phyloP scores from a whole-genome alignment of 2,113 vertebrate genomes.

The Pelmatolapia mariae region DNA sequence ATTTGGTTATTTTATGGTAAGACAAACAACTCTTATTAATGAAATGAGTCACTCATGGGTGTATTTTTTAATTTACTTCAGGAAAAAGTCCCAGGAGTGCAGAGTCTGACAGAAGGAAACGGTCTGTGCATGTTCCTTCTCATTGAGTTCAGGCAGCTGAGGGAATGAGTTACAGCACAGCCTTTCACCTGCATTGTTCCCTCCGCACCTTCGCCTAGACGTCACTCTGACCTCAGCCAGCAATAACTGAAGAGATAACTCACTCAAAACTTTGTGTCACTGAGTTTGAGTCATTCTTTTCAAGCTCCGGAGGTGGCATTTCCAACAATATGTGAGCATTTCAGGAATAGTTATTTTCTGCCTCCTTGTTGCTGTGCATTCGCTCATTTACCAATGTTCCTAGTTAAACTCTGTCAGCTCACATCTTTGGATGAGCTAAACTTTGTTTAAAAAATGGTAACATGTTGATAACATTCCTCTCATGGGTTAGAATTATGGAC shows the following conservation, averaged over 20 bases:
- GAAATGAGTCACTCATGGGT: constrained; percentile 26
- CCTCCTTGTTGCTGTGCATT: background rate
- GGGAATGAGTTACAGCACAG: constrained; percentile 22
- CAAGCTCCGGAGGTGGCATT: background rate
- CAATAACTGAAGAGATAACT: constrained; percentile 24
- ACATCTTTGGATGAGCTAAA: background rate
- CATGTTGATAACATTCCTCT: background rate
- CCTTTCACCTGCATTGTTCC: constrained; percentile 22
- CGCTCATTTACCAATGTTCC: background rate
- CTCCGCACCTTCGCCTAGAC: constrained; percentile 3
- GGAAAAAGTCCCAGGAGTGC: background rate
- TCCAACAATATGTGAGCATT: background rate
- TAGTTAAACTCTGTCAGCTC: background rate
- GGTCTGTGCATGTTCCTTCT: constrained; percentile 2
- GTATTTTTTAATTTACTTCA: constrained; percentile 1
- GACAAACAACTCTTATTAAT: constrained; percentile 23
- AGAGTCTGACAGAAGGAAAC: background rate
- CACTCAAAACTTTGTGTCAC: constrained; percentile 18
- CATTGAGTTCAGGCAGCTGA: background rate
- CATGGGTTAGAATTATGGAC: background rate
- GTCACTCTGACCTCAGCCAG: constrained; percentile 27
- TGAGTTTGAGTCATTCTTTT: constrained; percentile 26
- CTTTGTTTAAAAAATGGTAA: background rate
- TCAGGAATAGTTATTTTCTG: background rate
- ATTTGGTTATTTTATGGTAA: background rate